Evolutionary conservation across 2,797 vertebrate species (phyloP), one percentile per base, ranked within the genome.

Genomic region (Macroramphosus scolopax): DNA sequence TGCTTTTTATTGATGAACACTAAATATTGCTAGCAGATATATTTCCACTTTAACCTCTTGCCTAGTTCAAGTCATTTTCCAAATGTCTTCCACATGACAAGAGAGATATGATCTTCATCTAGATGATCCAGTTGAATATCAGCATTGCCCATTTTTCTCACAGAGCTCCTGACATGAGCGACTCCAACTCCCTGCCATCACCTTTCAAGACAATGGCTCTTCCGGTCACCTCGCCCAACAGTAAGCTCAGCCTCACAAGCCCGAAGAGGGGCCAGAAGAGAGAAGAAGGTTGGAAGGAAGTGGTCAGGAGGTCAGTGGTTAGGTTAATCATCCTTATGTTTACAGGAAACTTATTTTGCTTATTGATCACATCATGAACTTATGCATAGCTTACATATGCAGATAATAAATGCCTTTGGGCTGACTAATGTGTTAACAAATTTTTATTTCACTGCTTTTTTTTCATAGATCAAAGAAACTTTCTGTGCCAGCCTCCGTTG

Each of bases 251-350:
- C 83, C 89, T 97, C 78, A 96, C 94, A 47, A 98, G 96, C 80
- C 96, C 96, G 33, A 99, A 99, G 83, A 92, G 95, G 86, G 92
- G 93, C 45, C 96, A 94, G 71, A 98, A 97, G 75, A 93, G 96
- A 91, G 96, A 99, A 90, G 96, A 99, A 68, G 96, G 96, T 8
- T 99, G 96, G 96, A 99, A 99, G 86, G 96, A 99, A 81, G 96
- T 99, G 34, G 94, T 99, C 49, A 91, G 96, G 85, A 92, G 96
- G 96, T 95, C 75, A 78, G 78, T 52, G 5, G 5, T 59, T 63
- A 3, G 46, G 37, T 40, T 46, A 2, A 33, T 41, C 15, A 3
- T n/a, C n/a, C 20, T 0, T n/a, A n/a, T n/a, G n/a, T n/a, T n/a
- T n/a, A n/a, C n/a, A n/a, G n/a, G 1, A 4, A 18, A 12, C 10